A percentile compares a stretch with the other conserved stretches of the same genome.
These are phyloP conservation scores for Brachyhypopomus gauderio DNA, from an alignment of 2,113 vertebrate species.

Conservation along the genomic window DNA sequence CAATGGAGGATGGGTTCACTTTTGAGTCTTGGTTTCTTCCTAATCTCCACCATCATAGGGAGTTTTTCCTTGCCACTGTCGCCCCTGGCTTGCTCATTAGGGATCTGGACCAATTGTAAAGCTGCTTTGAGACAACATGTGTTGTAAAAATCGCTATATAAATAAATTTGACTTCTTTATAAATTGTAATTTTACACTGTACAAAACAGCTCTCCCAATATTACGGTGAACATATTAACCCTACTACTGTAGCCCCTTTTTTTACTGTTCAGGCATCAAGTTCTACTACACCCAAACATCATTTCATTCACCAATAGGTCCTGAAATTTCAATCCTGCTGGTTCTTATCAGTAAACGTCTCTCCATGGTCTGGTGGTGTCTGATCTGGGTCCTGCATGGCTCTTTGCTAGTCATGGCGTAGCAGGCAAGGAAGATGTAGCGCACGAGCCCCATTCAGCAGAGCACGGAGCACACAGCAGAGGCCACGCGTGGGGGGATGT, in stretches of 20 bases:
- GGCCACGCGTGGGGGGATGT: not conserved
- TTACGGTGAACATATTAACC: no score
- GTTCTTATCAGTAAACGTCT: constrained; percentile 29
- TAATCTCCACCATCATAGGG: no score
- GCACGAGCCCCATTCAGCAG: constrained; percentile 31
- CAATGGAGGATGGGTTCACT: no score
- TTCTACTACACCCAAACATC: not conserved
- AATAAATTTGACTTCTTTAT: no score
- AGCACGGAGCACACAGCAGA: constrained; percentile 38
- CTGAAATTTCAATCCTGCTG: not conserved
- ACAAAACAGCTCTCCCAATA: not conserved
- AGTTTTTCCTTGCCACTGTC: no score
- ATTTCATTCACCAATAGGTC: not conserved
- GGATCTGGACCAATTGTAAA: no score
- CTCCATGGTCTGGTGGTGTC: constrained; percentile 22
- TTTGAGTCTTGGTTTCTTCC: no score
- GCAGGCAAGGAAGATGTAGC: constrained; percentile 17
- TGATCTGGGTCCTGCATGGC: constrained; percentile 20
- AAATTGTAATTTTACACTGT: not conserved
- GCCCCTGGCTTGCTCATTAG: no score
- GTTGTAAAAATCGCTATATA: no score
- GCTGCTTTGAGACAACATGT: no score
- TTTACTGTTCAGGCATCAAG: no score
- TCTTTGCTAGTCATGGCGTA: constrained; percentile 5
- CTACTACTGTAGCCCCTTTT: no score